A percentile compares a stretch with the other conserved stretches of the same genome.
phyloP scores from a whole-genome alignment of 2,797 vertebrate species.

The Delichon dasypus region DNA sequence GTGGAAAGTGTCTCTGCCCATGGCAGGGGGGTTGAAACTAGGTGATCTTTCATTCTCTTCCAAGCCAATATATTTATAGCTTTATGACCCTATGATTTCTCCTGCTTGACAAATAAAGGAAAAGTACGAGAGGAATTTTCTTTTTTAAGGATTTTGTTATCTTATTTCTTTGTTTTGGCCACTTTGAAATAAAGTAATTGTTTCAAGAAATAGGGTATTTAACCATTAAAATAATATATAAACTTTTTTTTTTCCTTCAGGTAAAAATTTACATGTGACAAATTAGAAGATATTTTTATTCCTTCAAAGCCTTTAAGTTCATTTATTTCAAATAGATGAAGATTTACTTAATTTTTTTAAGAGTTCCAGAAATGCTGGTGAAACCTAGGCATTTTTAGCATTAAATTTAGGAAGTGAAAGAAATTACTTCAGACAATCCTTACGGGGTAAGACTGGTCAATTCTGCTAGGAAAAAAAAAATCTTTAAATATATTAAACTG shows the following conservation, averaged over 20 bases:
- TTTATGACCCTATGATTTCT: background rate
- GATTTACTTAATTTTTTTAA: background rate
- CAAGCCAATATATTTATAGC: background rate
- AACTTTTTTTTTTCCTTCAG: background rate
- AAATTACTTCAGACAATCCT: background rate
- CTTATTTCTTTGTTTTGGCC: background rate
- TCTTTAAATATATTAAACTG: background rate
- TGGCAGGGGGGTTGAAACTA: background rate
- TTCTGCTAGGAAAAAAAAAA: background rate
- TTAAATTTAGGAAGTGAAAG: background rate
- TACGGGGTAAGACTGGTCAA: background rate
- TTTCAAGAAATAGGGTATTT: background rate
- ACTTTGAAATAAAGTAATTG: background rate
- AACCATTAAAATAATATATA: background rate
- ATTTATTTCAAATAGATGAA: background rate
- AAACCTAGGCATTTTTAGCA: background rate
- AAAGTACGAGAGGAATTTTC: background rate
- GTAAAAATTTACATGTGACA: background rate
- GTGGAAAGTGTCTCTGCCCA: background rate
- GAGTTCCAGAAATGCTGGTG: background rate
- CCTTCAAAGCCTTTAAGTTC: background rate
- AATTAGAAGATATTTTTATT: background rate
- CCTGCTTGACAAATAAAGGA: background rate
- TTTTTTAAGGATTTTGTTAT: background rate
- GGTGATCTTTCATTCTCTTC: background rate